Evolutionary conservation across 2,888 invertebrate species (phyloP).

Genomic region (Pammene aurita): DNA sequence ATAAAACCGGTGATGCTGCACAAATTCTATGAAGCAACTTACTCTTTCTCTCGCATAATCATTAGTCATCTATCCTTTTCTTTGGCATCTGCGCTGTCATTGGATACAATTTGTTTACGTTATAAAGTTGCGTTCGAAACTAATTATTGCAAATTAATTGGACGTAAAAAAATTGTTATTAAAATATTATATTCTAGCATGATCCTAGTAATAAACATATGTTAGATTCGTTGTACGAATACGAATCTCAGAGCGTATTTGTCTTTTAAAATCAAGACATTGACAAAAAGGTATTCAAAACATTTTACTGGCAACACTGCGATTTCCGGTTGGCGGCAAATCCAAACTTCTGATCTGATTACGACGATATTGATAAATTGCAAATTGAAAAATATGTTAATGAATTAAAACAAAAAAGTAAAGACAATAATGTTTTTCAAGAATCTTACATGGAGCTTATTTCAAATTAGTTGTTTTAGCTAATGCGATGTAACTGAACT

Average conservation of each 20-base stretch:
- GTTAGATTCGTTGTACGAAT: too few relatives aligned
- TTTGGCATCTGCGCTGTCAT: conserved; percentile 8
- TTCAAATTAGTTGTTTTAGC: background rate
- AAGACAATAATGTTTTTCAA: background rate
- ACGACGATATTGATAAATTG: background rate
- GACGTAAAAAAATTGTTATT: too few relatives aligned
- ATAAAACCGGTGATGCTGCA: conserved; percentile 36
- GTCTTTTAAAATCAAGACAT: background rate
- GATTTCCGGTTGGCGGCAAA: conserved; percentile 4
- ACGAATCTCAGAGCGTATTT: too few relatives aligned
- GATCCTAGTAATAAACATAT: too few relatives aligned
- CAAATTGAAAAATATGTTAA: background rate
- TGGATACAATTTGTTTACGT: conserved; percentile 29
- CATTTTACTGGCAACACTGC: conserved; percentile 8
- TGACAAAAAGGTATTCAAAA: background rate
- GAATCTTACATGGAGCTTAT: background rate
- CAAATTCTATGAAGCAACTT: conserved; percentile 24
- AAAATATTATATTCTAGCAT: too few relatives aligned
- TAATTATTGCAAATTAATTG: background rate
- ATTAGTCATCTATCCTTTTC: conserved; percentile 19
- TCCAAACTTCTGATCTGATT: conserved; percentile 5
- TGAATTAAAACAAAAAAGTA: background rate
- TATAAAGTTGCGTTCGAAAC: conserved; percentile 12
- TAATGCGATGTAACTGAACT: background rate
- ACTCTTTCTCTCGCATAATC: conserved; percentile 30